Evolutionary conservation across 2,113 vertebrate species (phyloP), one percentile per base, ranked within the genome.

Genomic region (Equus quagga): DNA sequence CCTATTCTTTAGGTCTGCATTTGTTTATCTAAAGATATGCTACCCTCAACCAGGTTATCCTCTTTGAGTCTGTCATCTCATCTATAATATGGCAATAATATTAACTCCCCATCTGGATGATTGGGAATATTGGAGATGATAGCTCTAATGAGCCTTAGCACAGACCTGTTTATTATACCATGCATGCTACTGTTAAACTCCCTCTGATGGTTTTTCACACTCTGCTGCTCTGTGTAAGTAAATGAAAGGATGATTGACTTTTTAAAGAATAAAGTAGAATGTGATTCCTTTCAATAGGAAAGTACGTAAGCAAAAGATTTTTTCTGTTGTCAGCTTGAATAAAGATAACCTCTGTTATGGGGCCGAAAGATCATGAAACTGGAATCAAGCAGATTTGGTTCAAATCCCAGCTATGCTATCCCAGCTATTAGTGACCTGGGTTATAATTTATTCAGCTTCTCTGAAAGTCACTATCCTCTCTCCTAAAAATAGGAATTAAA

Each of bases 181-280:
- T 36, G 31, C 51, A 41, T 58, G 23, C 26, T 75, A 51, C 92
- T 70, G 1, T 69, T 96, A 75, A 93, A 84, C 64, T 83, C 31
- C 10, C 67, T 94, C 23, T 64, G 9, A 49, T 49, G 44, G 8
- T 80, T 93, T 94, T 94, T 81, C 86, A 96, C 17, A 96, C 64
- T 90, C 17, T 75, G 15, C 11, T 95, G 85, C 70, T 96, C 33
- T 81, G 21, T 60, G 49, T 80, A 93, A 91, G 76, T 58, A 93
- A 95, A 75, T 84, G 58, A 96, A 96, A 85, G 60, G 60, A 62
- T 69, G 62, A 56, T 81, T 97, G 60, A 95, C 44, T 78, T n/a
- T 79, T 88, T 91, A 90, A 69, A 88, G 44, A 84, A 62, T 41
- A 62, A 49, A 98, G 31, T 36, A 60, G 62, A 69, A 51, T 88